Evolutionary conservation across 1,140 invertebrate genomes (phyloP), one percentile per base, ranked within the genome.

Genomic region (Hylaeus anthracinus): DNA sequence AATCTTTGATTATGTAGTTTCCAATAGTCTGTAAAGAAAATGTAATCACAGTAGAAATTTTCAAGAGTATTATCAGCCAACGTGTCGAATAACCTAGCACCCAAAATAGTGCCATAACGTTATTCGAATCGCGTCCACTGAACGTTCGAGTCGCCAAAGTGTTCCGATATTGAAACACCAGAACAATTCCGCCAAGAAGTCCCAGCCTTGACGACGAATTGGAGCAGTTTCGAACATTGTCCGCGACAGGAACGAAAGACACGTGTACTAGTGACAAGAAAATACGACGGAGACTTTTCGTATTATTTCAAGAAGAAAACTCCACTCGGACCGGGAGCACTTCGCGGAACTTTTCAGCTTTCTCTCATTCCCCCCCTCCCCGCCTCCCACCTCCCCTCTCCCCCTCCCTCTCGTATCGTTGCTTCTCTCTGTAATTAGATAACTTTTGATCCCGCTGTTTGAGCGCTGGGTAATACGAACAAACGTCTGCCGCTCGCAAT

Each of bases 251-350:
- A n/a, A 45, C 67, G 43, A 63, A n/a, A 63, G 60, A 64, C 69
- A 79, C 76, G 60, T 65, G 76, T 65, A 61, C 41, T n/a, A 26
- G 39, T 43, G 14, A 15, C 26, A 64, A 72, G 76, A 79, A 72
- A 72, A 72, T 79, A 79, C 51, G 15, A 6, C 58, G 14, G 26
- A 60, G 72, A 48, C 65, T 65, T 4, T 48, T 79, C 51, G 60
- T 79, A 72, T 72, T 79, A 79, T 79, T 79, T 79, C 45, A 48
- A 79, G 76, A 72, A 79, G 60, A 26, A 56, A 79, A 72, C 69
- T 72, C 65, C 26, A 10, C 76, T 72, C 48, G 69, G 43, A 37
- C 6, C 3, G n/a, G 43, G 58, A 39, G 55, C n/a, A 71, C 26
- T 56, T 45, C 12, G 37, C 12, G 67, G 12, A 79, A 79, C 60